A percentile compares a stretch with the other conserved stretches of the same genome.
Evolutionary conservation across 2,888 invertebrate species (phyloP).

Genomic region (Habroteleia sp.): DNA sequence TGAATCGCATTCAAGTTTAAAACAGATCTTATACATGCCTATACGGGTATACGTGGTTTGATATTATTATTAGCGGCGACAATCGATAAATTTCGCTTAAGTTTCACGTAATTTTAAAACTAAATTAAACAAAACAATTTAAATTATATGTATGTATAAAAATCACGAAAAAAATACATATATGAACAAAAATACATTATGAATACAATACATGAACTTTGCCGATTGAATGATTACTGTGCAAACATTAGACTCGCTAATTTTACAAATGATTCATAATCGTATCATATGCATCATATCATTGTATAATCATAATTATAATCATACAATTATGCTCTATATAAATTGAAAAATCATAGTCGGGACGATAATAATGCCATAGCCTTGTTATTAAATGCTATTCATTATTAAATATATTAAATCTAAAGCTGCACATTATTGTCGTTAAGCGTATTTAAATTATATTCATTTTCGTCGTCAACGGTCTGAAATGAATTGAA

Average conservation of each 20-base stretch:
- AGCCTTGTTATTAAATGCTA: slow-evolving; percentile 28
- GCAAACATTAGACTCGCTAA: too few relatives aligned
- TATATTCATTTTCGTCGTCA: slow-evolving; percentile 41
- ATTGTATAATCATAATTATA: background rate
- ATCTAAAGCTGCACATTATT: slow-evolving; percentile 31
- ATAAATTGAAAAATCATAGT: slow-evolving; percentile 36
- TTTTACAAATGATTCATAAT: too few relatives aligned
- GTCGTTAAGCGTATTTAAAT: slow-evolving; percentile 46
- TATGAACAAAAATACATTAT: too few relatives aligned
- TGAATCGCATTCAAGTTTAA: slow-evolving; percentile 68
- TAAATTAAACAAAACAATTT: too few relatives aligned
- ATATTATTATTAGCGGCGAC: slow-evolving; percentile 49
- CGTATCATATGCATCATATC: too few relatives aligned
- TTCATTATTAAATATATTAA: slow-evolving; percentile 50
- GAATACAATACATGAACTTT: too few relatives aligned
- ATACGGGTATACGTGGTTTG: slow-evolving; percentile 23
- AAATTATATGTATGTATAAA: too few relatives aligned
- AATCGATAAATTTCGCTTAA: slow-evolving; percentile 45
- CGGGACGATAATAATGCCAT: slow-evolving; percentile 17
- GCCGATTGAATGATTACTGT: too few relatives aligned
- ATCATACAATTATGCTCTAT: slow-evolving; percentile 22
- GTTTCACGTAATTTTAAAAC: too few relatives aligned
- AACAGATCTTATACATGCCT: slow-evolving; percentile 48
- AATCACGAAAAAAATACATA: too few relatives aligned
- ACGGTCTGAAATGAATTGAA: slow-evolving; percentile 41